Evolutionary conservation across 2,113 vertebrate species (phyloP).

Genomic region (Ptilorrhoa leucosticta): DNA sequence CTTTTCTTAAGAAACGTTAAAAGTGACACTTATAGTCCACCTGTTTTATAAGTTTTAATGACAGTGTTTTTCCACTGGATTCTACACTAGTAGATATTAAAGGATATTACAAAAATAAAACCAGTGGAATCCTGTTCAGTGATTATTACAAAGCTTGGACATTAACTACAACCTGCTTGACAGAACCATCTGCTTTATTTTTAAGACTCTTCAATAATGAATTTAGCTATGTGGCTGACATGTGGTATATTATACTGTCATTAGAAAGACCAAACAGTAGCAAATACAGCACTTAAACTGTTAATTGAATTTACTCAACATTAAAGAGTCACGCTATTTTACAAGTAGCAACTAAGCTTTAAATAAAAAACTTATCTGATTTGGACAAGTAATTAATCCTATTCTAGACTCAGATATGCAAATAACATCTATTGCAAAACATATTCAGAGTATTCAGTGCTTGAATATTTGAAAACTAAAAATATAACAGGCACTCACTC

Average conservation of each 20-base stretch:
- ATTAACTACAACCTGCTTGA: neutral
- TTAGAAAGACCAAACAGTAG: neutral
- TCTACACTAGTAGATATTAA: neutral
- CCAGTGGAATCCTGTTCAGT: neutral
- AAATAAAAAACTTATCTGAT: neutral
- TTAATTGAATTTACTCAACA: neutral
- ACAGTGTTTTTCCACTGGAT: neutral
- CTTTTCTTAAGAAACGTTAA: neutral
- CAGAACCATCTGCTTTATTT: neutral
- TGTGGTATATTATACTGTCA: neutral
- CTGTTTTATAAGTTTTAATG: neutral
- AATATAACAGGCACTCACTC: constrained; percentile 63
- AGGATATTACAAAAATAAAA: neutral
- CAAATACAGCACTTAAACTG: neutral
- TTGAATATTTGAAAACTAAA: constrained; percentile 23
- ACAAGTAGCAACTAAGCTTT: neutral
- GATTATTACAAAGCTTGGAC: neutral
- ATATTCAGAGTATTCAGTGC: neutral
- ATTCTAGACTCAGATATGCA: neutral
- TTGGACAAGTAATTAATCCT: neutral
- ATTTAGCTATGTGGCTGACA: neutral
- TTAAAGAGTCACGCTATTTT: neutral
- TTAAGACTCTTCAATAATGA: neutral
- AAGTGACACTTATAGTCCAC: neutral
- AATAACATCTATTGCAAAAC: neutral